Conservation (phyloP, 2,888 invertebrate genomes). For the Xanthostigma xanthostigma region DNA sequence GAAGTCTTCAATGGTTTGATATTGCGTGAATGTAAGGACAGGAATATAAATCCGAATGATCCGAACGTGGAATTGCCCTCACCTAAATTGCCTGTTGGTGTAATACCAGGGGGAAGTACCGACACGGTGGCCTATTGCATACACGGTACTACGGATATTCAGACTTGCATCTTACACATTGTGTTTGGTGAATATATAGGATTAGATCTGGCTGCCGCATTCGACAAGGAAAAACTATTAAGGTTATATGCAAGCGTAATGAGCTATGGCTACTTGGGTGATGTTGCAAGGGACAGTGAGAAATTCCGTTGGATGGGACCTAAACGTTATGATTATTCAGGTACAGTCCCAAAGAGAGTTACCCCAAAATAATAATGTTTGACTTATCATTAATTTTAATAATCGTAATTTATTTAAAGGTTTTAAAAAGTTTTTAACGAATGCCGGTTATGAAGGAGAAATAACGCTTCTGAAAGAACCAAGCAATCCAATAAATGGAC, state of each 20-base stretch:
- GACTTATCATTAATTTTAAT: neutral
- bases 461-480: constrained; percentile 35
- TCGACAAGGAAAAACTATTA: constrained; percentile 39
- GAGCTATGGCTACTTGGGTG: constrained; percentile 76
- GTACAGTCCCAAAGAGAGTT: constrained; percentile 24
- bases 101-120: constrained; percentile 51
- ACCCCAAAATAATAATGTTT: neutral
- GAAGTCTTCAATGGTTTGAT: constrained; percentile 66
- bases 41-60: constrained; percentile 36
- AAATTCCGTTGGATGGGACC: constrained; percentile 77
- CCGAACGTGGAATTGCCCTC: constrained; percentile 31
- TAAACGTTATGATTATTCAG: constrained; percentile 63
- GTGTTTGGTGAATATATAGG: constrained; percentile 59
- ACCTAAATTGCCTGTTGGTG: constrained; percentile 42
- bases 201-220: constrained; percentile 61
- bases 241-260: constrained; percentile 61
- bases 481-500: constrained; percentile 27
- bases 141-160: constrained; percentile 63
- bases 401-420: constrained; percentile 24
- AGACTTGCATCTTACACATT: constrained; percentile 69
- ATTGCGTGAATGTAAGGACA: constrained; percentile 35
- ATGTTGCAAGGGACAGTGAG: constrained; percentile 65
- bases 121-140: constrained; percentile 67
- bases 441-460: constrained; percentile 49
- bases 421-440: constrained; percentile 44